Conservation (phyloP, 30 jellyfish, hydroid and myxozoan species). For the Mastigias papua region DNA sequence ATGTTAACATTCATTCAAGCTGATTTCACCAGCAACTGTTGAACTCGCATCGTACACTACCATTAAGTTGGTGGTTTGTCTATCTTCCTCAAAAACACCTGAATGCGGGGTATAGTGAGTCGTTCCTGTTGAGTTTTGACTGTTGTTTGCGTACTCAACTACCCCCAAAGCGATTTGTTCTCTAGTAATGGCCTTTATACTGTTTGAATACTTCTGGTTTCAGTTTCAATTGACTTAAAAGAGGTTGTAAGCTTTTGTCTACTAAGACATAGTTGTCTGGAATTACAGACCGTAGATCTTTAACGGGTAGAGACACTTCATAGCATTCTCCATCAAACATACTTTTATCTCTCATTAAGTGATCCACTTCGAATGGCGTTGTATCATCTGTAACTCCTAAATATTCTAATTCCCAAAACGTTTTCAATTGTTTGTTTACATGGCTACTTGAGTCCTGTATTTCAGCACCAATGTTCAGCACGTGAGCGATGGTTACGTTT, state of each 20-base stretch:
- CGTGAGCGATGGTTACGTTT: constrained; percentile 31
- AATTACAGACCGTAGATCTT: neutral
- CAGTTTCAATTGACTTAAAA: neutral
- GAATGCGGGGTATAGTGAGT: constrained; percentile 38
- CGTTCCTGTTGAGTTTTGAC: neutral
- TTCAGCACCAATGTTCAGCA: neutral
- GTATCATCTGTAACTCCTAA: neutral
- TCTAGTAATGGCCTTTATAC: constrained; percentile 11
- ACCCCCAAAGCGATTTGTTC: constrained; percentile 22
- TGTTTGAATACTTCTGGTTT: constrained; percentile 33
- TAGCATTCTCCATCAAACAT: constrained; percentile 11
- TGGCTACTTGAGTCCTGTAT: neutral
- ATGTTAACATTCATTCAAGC: constrained; percentile 29
- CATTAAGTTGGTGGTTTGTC: constrained; percentile 24
- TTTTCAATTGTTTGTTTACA: neutral
- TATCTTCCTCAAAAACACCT: constrained; percentile 13
- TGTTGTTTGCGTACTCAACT: constrained; percentile 14
- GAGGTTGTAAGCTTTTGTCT: constrained; percentile 11
- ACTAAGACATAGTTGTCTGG: constrained; percentile 20
- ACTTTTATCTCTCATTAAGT: neutral
- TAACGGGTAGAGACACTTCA: constrained; percentile 16
- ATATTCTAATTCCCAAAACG: constrained; percentile 31
- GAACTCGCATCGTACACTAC: constrained; percentile 59
- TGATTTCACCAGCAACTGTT: constrained; percentile 17
- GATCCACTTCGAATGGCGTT: neutral